A percentile compares a stretch with the other conserved stretches of the same genome.
These are phyloP conservation scores for Julus scanicus DNA, from an alignment of 2,888 invertebrate genomes.

Conservation along the genomic window DNA sequence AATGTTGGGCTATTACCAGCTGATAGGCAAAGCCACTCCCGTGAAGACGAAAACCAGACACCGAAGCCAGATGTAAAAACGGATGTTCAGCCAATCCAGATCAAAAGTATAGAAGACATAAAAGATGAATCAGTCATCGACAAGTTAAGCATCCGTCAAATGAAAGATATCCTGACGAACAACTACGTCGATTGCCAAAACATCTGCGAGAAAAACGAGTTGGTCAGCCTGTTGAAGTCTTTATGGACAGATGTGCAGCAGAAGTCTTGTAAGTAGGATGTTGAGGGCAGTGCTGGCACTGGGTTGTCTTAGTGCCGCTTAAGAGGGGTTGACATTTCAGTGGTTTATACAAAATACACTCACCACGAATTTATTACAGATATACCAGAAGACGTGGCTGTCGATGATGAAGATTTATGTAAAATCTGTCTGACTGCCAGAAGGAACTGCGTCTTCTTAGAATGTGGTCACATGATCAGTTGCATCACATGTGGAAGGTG, in stretches of 20 bases:
- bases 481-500: conserved; percentile 14
- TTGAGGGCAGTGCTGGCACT: too few relatives aligned
- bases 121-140: background rate
- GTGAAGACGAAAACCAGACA: background rate
- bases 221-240: conserved; percentile 78
- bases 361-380: background rate
- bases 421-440: conserved; percentile 22
- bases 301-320: too few relatives aligned
- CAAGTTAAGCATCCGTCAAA: conserved; percentile 59
- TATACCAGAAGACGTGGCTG: background rate
- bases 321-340: too few relatives aligned
- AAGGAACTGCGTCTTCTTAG: conserved; percentile 50
- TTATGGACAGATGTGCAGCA: conserved; percentile 77
- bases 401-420: conserved; percentile 64
- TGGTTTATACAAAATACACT: background rate
- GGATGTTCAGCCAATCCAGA: background rate
- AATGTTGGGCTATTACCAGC: background rate
- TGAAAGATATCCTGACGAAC: conserved; percentile 82
- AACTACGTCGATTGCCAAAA: conserved; percentile 91
- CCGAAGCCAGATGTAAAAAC: background rate
- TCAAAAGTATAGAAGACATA: conserved; percentile 7
- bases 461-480: conserved; percentile 52
- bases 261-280: conserved; percentile 62
- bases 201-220: conserved; percentile 86
- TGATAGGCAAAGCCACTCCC: background rate